phyloP scores from a whole-genome alignment of 2,113 vertebrate species.

The Ceyx margarethae region DNA sequence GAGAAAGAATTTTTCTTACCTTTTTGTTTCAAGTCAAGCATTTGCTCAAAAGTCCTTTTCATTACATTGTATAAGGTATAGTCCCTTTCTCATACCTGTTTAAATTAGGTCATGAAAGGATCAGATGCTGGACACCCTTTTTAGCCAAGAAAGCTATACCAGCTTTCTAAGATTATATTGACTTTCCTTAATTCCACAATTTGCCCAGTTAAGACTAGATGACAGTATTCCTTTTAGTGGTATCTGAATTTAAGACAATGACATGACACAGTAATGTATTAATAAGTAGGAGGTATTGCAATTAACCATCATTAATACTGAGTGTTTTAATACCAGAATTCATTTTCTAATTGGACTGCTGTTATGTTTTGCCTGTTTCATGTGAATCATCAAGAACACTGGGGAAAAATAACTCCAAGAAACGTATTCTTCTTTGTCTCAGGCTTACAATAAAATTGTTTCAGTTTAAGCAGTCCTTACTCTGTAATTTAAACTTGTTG shows the following conservation, averaged over 20 bases:
- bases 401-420: background rate
- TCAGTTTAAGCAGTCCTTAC: background rate
- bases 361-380: background rate
- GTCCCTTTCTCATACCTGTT: background rate
- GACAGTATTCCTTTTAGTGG: background rate
- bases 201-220: background rate
- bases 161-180: background rate
- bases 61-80: no score
- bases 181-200: background rate
- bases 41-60: background rate
- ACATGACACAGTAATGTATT: background rate
- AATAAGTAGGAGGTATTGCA: background rate
- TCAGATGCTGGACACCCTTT: background rate
- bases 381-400: background rate
- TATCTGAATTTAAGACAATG: background rate
- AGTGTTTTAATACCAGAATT: background rate
- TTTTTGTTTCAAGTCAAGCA: accelerated
- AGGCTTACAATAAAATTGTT: background rate
- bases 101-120: background rate
- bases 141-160: background rate
- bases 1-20: background rate
- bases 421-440: background rate
- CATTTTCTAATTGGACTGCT: background rate
- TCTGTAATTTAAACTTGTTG: background rate
- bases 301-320: background rate